These are phyloP conservation scores for Ptychodera flava DNA, from an alignment of 35 echinoderm and acorn worm genomes.

Conservation along the genomic window DNA sequence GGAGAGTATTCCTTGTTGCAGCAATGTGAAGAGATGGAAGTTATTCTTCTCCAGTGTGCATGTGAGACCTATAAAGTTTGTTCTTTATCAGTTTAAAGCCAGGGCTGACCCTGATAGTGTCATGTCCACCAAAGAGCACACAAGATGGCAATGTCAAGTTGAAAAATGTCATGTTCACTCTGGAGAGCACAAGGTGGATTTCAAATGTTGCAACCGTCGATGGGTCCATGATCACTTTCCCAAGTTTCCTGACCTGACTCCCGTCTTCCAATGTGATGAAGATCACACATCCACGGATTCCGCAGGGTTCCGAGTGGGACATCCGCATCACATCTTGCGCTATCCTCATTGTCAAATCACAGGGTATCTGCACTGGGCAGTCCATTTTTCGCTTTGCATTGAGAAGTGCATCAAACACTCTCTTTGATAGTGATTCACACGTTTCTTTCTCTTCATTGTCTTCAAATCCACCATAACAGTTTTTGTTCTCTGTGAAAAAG, in stretches of 20 bases:
- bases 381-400: neutral
- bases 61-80: constrained; percentile 71
- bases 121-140: constrained; percentile 54
- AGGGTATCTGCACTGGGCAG: constrained; percentile 54
- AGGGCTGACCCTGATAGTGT: constrained; percentile 56
- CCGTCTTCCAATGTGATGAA: constrained; percentile 76
- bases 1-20: too few relatives aligned
- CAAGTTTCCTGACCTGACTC: constrained; percentile 55
- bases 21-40: too few relatives aligned
- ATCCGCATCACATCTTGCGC: constrained; percentile 70
- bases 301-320: constrained; percentile 85
- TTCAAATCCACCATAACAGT: neutral
- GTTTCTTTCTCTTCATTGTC: neutral
- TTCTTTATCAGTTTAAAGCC: constrained; percentile 87
- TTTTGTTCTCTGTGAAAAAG: neutral
- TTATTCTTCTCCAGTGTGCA: too few relatives aligned
- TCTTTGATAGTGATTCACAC: neutral
- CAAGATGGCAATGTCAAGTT: constrained; percentile 62
- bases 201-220: constrained; percentile 94
- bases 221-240: constrained; percentile 75
- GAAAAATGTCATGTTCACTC: constrained; percentile 59
- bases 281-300: constrained; percentile 71
- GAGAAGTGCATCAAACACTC: neutral
- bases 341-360: constrained; percentile 42
- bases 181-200: constrained; percentile 59